Percentiles rank a stretch among this genome's conserved stretches.
Conservation (phyloP, 1,140 invertebrate species). For the Tyrophagus putrescentiae region DNA sequence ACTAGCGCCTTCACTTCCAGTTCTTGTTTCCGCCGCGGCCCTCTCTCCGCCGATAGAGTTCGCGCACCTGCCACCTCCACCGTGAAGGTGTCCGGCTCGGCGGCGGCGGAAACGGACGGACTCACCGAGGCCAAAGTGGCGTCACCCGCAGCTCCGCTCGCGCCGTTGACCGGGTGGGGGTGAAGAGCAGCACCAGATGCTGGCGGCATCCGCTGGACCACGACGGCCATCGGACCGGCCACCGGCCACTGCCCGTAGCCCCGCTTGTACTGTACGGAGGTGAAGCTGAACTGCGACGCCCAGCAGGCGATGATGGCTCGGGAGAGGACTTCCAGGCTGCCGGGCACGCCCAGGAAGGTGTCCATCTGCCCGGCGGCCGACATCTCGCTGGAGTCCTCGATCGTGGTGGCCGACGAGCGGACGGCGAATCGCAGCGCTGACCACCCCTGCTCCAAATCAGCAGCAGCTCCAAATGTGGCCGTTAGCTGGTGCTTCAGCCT, state of each 20-base stretch:
- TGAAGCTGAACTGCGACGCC: conserved; percentile 57
- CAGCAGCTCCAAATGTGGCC: too few relatives aligned
- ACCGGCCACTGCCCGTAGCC: conserved; percentile 49
- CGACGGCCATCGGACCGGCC: conserved; percentile 52
- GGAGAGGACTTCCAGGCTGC: conserved; percentile 34
- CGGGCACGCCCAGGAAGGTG: conserved; percentile 50
- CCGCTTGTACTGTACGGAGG: conserved; percentile 55
- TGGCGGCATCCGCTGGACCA: conserved; percentile 66
- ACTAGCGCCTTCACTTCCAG: too few relatives aligned
- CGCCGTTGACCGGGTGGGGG: too few relatives aligned
- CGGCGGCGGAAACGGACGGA: conserved; percentile 52
- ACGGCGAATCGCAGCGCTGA: too few relatives aligned
- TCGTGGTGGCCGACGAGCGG: conserved; percentile 46
- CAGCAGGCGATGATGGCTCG: conserved; percentile 52
- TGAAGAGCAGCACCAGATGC: too few relatives aligned
- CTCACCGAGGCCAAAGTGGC: too few relatives aligned
- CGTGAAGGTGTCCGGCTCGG: conserved; percentile 55
- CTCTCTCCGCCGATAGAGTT: too few relatives aligned
- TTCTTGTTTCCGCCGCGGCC: too few relatives aligned
- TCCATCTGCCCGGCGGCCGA: conserved; percentile 72
- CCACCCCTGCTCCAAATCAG: too few relatives aligned
- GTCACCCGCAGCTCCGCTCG: too few relatives aligned
- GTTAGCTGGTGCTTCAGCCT: background rate
- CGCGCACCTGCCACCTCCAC: conserved; percentile 35
- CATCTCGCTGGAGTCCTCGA: conserved; percentile 58